Base-by-base conservation (phyloP, 2,113 vertebrate species). In the Atherinomorus stipes region DNA sequence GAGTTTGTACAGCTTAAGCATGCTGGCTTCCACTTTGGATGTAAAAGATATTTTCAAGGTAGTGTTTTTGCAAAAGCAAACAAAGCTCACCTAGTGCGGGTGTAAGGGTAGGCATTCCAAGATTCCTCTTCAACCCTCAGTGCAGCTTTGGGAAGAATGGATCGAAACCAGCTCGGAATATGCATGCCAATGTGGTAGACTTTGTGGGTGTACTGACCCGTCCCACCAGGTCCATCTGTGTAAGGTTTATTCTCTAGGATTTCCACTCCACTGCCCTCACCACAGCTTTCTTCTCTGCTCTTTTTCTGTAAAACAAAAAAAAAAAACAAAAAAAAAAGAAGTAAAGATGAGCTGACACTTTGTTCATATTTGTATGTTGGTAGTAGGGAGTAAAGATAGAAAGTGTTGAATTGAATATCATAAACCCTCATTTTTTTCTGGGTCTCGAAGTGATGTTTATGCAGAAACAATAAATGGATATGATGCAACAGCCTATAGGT, bases 131-230 rank as follows among this genome's bases (percentile, higher is more conserved):
- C 97, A 0, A 99, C 97, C 8, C 97, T 91, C 69, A 99, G 89
- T 0, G 97, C 97, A 0, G 97, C 97, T 92, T 99, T 99, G 88
- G 97, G 97, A 91, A 99, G 80, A 3, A 99, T 98, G 49, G 97
- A 96, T 75, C 97, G 96, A 90, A 99, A 98, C 97, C 97, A 98
- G 92, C 96, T 94, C 72, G 97, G 97, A 80, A 99, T 99, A 91
- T 99, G 97, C 97, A 97, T 98, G 71, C 97, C 97, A 59, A 99
- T 97, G 78, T 99, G 97, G 85, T 98, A 99, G 67, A 99, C 97
- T 85, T 99, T 98, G 90, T 96, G 97, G 0, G 97, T 99, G 88
- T 98, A 99, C 90, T 98, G 97, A 58, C 97, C 97, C 0, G 90
- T 92, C 61, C 97, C 97, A 0, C 97, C 97, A 0, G 97, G 97